Conservation (phyloP, 1,140 invertebrate species). For the Orius insidiosus region DNA sequence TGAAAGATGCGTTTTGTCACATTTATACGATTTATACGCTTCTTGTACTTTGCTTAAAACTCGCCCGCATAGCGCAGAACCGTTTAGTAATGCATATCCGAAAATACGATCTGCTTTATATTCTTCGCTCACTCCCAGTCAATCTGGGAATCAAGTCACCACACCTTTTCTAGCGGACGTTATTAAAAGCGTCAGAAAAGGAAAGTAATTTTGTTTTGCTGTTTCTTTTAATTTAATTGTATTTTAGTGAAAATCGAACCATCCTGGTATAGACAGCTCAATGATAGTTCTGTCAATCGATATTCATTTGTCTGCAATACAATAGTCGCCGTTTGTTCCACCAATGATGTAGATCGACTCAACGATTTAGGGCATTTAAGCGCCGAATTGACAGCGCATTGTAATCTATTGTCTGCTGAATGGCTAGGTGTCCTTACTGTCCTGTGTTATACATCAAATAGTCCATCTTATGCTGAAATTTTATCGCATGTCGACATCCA, state of each 20-base stretch:
- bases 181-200: constrained; percentile 43
- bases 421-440: constrained; percentile 89
- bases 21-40: constrained; percentile 83
- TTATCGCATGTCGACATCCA: constrained; percentile 73
- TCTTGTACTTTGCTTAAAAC: constrained; percentile 69
- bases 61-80: constrained; percentile 62
- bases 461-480: constrained; percentile 59
- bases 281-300: constrained; percentile 66
- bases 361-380: constrained; percentile 89
- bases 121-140: constrained; percentile 42
- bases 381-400: constrained; percentile 89
- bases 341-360: constrained; percentile 73
- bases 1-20: constrained; percentile 82
- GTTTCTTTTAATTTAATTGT: too few species aligned
- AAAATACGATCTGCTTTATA: constrained; percentile 56
- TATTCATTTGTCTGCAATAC: constrained; percentile 94
- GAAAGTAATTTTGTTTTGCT: background rate
- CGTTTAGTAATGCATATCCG: constrained; percentile 71
- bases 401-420: constrained; percentile 73
- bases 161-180: constrained; percentile 70
- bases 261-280: constrained; percentile 65
- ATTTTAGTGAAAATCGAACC: constrained; percentile 51
- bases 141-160: constrained; percentile 50
- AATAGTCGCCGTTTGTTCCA: constrained; percentile 70
- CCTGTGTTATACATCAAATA: constrained; percentile 72